Evolutionary conservation across 2,113 vertebrate genomes (phyloP).

Genomic region (Myrmecophaga tridactyla): DNA sequence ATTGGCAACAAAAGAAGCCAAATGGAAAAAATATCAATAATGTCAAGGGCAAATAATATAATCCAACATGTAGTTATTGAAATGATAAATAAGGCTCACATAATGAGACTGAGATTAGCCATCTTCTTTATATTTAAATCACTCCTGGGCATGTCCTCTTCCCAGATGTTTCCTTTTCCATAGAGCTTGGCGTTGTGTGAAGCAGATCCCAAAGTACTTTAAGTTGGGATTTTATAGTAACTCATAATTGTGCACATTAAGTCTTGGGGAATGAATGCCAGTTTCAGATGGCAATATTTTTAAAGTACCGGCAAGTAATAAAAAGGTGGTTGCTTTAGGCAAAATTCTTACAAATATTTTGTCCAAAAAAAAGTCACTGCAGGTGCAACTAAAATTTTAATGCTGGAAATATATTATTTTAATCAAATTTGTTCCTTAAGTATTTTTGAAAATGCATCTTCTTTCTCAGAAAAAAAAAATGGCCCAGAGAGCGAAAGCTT

Average conservation of each 20-base stretch:
- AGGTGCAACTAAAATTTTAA: constrained; percentile 7
- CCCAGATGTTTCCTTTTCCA: not conserved
- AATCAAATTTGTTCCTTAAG: not conserved
- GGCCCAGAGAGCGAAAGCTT: constrained; percentile 13
- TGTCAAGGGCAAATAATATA: not conserved
- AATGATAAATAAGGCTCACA: not conserved
- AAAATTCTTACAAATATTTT: not conserved
- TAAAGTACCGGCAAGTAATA: not conserved
- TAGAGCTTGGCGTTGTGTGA: not conserved
- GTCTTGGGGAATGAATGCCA: not conserved
- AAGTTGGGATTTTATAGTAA: constrained; percentile 9
- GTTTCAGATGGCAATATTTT: not conserved
- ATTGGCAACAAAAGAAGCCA: not conserved
- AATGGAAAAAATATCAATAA: not conserved
- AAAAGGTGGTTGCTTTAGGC: not conserved
- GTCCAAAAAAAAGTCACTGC: not conserved
- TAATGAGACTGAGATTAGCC: not conserved
- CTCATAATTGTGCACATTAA: not conserved
- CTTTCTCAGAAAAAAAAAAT: not conserved
- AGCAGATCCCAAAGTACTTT: not conserved
- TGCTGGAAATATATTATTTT: not conserved
- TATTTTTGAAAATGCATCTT: constrained; percentile 35
- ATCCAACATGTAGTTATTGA: not conserved
- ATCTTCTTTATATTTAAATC: not conserved
- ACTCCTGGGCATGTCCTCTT: not conserved